Base-by-base conservation (phyloP, 1,140 invertebrate species). In the Leptinotarsa undecemlineata region DNA sequence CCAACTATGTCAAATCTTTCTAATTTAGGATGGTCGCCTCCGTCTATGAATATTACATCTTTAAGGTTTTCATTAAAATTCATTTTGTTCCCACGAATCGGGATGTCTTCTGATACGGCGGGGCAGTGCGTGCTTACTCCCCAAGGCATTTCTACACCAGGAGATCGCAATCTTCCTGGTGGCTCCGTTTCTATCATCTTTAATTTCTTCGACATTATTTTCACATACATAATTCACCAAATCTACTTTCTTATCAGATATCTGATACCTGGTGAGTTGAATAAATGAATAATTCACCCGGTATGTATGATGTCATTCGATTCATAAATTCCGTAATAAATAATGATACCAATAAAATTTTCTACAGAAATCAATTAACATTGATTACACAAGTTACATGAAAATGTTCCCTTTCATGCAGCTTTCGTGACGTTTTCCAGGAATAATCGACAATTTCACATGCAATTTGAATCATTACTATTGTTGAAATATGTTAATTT, bases 21-120 rank as follows among this genome's bases (percentile, higher is more conserved):
- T n/a, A 20, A 23, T 15, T 64, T 64, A 64, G 20, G 19, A 3
- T 64, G 19, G 62, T 64, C 62, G 62, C 62, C 62, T 20, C 62
- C 62, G 8, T 64, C 20, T 14, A 64, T 8, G 23, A 64, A 64
- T 23, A 64, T 20, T 23, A 15, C 3, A 23, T 64, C 62, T 6
- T 33, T 6, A 33, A 33, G 5, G 5, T 33, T 33, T 23, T 64
- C 62, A 11, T 23, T 64, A 0, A 4, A 4, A 14, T 64, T 64
- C 2, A 64, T 64, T 20, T 64, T 11, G 0, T 15, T 15, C 20
- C 62, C 62, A 4, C 15, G 15, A 20, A 0, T 15, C 8, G 4
- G 62, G 62, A 20, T 6, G 15, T 4, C 4, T 5, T 14, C 8
- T 4, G 1, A 1, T 64, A 15, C 20, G 8, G 62, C 19, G 23